Base-by-base conservation (phyloP, 2,888 invertebrate species). In the Saturnia japonica region DNA sequence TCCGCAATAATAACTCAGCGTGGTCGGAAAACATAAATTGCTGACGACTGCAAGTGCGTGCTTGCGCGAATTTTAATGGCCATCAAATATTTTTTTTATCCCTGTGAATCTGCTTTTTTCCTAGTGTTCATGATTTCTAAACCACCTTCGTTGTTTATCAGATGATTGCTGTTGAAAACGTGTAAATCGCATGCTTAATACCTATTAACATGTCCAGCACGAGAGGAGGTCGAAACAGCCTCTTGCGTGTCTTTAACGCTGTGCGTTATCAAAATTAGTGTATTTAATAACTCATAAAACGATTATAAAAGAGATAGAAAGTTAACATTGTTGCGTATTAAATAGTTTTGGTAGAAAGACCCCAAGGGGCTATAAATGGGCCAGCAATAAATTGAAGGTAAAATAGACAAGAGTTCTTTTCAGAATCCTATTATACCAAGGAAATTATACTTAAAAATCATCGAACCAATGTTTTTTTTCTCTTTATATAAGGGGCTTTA, bases 1-100 rank as follows among this genome's bases (percentile, higher is more conserved):
- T 72, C 70, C 67, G 68, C 70, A 62, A 66, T 66, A 66, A 70
- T 72, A 70, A 70, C 70, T 62, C 62, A 40, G 28, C n/a, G 25
- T 54, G 57, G 68, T 67, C 34, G 43, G 54, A 69, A 67, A 40
- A 42, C 66, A 70, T 72, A 69, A 72, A 70, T 72, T 54, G 70
- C 57, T 57, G 43, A 68, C 34, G 42, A 28, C 28, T 66, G 64
- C 22, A 19, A 22, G 40, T 57, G 66, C 67, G 70, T 70, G 67
- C 42, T 25, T 54, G 43, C 40, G 57, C 67, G 54, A 42, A 42
- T 70, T 70, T 70, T 67, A 70, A 70, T 67, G 57, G 42, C 7
- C 51, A 22, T 67, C 67, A 67, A 70, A 66, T 40, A 51, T 57
- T 3, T 57, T 57, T 67, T 67, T 42, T 25, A 72, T 34, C 68